phyloP scores from a whole-genome alignment of 1,140 invertebrate genomes.

The Holcopasites calliopsidis region DNA sequence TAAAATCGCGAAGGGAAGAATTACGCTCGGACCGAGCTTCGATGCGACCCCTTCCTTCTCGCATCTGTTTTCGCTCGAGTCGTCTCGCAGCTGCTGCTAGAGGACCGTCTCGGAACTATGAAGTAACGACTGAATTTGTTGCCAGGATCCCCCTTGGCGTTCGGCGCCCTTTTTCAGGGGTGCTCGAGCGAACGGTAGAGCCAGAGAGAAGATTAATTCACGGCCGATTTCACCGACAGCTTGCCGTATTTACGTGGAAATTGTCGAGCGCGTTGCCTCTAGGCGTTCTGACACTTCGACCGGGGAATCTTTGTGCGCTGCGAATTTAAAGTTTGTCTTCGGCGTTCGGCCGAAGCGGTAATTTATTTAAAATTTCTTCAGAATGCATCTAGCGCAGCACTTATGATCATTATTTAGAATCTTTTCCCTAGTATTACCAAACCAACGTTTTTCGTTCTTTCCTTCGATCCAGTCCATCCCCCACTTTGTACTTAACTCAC shows the following conservation, averaged over 20 bases:
- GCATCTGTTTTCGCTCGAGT: background rate
- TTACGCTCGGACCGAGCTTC: constrained; percentile 4
- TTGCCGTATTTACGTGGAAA: background rate
- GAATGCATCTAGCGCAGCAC: no score
- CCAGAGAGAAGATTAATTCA: background rate
- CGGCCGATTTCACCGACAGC: background rate
- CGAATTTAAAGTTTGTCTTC: no score
- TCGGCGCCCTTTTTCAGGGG: background rate
- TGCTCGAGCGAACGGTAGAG: background rate
- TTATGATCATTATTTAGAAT: no score
- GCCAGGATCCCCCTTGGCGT: background rate
- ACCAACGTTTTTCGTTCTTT: no score
- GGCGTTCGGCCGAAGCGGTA: no score
- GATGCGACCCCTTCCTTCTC: background rate
- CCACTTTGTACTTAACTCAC: no score
- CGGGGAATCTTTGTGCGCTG: no score
- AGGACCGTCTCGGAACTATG: background rate
- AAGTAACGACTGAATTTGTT: constrained; percentile 5
- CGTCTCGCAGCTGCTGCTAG: constrained; percentile 7
- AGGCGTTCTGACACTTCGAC: no score
- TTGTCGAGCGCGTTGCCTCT: background rate
- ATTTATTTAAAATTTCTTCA: no score
- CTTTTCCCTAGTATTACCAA: no score
- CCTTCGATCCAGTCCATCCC: no score
- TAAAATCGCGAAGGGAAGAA: constrained; percentile 42